These are phyloP conservation scores for Andrena dorsata DNA, from an alignment of 2,888 invertebrate species.

Conservation along the genomic window DNA sequence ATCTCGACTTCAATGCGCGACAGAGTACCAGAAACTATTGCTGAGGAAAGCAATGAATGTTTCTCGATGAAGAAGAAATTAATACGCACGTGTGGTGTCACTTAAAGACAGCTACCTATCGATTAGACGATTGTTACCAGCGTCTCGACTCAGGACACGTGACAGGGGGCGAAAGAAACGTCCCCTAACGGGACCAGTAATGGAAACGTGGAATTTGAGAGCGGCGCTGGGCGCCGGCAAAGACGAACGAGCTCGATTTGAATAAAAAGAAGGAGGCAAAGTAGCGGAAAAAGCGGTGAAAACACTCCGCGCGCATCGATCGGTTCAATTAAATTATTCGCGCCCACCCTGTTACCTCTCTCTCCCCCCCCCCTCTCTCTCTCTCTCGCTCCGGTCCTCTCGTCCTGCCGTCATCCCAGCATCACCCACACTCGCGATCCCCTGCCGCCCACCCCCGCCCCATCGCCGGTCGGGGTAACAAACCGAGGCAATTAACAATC, in stretches of 20 bases:
- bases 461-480: conserved; percentile 80
- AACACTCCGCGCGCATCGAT: conserved; percentile 79
- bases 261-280: conserved; percentile 59
- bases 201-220: conserved; percentile 24
- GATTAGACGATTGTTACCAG: not conserved
- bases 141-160: conserved; percentile 16
- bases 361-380: conserved; percentile 58
- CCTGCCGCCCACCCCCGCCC: conserved; percentile 19
- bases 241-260: conserved; percentile 57
- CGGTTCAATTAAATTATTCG: conserved; percentile 83
- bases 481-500: conserved; percentile 85
- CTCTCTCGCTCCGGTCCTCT: conserved; percentile 31
- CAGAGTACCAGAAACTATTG: no score
- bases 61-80: not conserved
- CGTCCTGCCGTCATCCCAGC: conserved; percentile 3
- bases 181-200: conserved; percentile 18
- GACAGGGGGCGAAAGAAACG: not conserved
- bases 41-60: not conserved
- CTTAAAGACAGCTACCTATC: conserved; percentile 8
- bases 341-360: conserved; percentile 72
- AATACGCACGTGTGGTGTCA: not conserved
- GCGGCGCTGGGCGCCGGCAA: conserved; percentile 21
- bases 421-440: conserved; percentile 18
- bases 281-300: conserved; percentile 71
- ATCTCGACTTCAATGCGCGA: no score